These are phyloP conservation scores for Hypercompe scribonia DNA, from an alignment of 2,888 invertebrate genomes.

Conservation along the genomic window DNA sequence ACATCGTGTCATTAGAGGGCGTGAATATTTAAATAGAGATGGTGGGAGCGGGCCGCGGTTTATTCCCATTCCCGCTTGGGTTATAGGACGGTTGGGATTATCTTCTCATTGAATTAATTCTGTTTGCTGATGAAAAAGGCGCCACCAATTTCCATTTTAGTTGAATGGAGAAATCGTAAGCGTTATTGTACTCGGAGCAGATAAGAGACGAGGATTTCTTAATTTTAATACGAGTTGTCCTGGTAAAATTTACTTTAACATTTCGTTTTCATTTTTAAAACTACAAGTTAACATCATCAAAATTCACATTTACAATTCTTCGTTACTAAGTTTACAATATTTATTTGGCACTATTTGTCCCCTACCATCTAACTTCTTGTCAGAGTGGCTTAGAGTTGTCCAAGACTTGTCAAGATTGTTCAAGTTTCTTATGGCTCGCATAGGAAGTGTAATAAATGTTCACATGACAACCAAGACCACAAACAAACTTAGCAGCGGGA, in stretches of 20 bases:
- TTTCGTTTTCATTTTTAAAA: not conserved
- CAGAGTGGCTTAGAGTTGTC: slow-evolving; percentile 19
- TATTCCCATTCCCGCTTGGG: slow-evolving; percentile 68
- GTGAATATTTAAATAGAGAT: slow-evolving; percentile 82
- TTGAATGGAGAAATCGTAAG: slow-evolving; percentile 54
- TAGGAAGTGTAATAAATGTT: slow-evolving; percentile 13
- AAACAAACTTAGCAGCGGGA: not conserved
- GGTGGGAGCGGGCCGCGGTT: slow-evolving; percentile 72
- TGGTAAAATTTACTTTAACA: not conserved
- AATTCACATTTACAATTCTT: not conserved
- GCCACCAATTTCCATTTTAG: slow-evolving; percentile 59
- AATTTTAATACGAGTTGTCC: slow-evolving; percentile 1
- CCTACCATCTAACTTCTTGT: slow-evolving; percentile 2
- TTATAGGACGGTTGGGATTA: slow-evolving; percentile 76
- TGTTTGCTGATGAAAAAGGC: slow-evolving; percentile 73
- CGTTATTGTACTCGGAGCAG: slow-evolving; percentile 25
- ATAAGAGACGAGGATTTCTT: slow-evolving; percentile 17
- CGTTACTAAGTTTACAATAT: not conserved
- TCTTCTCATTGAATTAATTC: slow-evolving; percentile 79
- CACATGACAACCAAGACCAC: not conserved
- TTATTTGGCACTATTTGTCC: not conserved
- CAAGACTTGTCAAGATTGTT: slow-evolving; percentile 17
- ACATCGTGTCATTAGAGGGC: slow-evolving; percentile 81
- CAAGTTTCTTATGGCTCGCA: slow-evolving; percentile 5
- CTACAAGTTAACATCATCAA: not conserved